Evolutionary conservation across 2,113 vertebrate species (phyloP).

Genomic region (Corythoichthys intestinalis): DNA sequence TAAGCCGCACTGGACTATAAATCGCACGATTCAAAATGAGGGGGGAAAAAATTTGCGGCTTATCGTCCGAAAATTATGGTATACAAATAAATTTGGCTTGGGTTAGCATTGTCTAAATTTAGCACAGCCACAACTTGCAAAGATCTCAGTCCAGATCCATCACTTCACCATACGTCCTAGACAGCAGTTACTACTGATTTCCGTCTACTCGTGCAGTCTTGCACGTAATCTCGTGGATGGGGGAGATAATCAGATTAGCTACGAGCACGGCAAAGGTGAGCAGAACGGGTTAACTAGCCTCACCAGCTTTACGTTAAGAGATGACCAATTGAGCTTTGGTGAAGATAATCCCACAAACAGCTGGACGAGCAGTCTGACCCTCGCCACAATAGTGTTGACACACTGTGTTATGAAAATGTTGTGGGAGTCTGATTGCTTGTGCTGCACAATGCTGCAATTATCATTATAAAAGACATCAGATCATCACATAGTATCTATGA

Average conservation of each 20-base stretch:
- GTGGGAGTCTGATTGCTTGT: constrained; percentile 3
- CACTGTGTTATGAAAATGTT: constrained; percentile 1
- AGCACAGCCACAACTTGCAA: too few relatives aligned
- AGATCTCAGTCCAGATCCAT: too few relatives aligned
- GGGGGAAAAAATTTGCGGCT: too few relatives aligned
- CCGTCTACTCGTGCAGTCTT: constrained; percentile 6
- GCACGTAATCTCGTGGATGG: constrained; percentile 7
- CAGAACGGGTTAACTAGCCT: constrained; percentile 27
- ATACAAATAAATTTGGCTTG: too few relatives aligned
- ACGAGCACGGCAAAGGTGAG: constrained; percentile 3
- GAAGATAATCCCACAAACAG: constrained; percentile 52
- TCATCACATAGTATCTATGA: not conserved
- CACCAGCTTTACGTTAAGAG: constrained; percentile 36
- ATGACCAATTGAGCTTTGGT: constrained; percentile 43
- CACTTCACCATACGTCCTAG: constrained; percentile 3
- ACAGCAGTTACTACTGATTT: constrained; percentile 2
- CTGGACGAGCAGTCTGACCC: constrained; percentile 28
- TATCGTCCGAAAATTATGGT: too few relatives aligned
- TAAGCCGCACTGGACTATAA: too few relatives aligned
- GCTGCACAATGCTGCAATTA: constrained; percentile 10
- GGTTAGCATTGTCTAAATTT: too few relatives aligned
- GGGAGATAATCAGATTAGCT: constrained; percentile 33
- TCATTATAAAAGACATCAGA: constrained; percentile 12
- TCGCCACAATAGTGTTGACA: constrained; percentile 1
- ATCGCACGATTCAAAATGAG: too few relatives aligned